phyloP scores from a whole-genome alignment of 2,888 invertebrate genomes.

The Anoplius nigerrimus region DNA sequence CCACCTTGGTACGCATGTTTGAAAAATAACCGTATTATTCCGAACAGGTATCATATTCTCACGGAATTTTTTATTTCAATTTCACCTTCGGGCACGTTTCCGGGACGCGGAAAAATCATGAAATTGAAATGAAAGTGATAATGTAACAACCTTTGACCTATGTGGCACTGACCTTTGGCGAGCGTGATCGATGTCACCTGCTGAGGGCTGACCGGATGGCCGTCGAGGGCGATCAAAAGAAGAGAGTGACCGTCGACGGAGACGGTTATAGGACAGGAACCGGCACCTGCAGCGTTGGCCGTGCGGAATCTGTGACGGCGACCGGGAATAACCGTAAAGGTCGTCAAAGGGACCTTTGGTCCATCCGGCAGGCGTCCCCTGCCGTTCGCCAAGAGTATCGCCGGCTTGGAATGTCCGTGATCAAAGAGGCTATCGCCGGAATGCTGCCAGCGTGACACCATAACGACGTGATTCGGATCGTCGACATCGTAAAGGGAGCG shows the following conservation, averaged over 20 bases:
- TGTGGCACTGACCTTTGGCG: constrained; percentile 77
- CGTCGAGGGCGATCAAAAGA: constrained; percentile 84
- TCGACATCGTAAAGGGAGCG: constrained; percentile 83
- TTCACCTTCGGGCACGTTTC: background rate
- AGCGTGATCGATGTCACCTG: constrained; percentile 78
- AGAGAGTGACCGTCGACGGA: constrained; percentile 80
- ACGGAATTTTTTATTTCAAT: background rate
- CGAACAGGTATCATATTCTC: background rate
- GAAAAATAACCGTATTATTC: too few relatives aligned
- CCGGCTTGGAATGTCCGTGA: constrained; percentile 76
- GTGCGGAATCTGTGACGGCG: constrained; percentile 82
- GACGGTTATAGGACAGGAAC: constrained; percentile 82
- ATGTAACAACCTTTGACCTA: too few relatives aligned
- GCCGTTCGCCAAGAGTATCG: constrained; percentile 81
- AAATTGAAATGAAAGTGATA: background rate
- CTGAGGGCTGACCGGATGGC: constrained; percentile 80
- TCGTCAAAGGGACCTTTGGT: constrained; percentile 67
- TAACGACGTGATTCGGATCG: constrained; percentile 81
- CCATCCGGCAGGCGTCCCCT: constrained; percentile 76
- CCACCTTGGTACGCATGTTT: too few relatives aligned
- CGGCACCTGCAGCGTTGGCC: constrained; percentile 81
- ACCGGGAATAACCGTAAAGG: constrained; percentile 78
- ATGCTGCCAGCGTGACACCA: constrained; percentile 84
- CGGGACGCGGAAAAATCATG: too few relatives aligned
- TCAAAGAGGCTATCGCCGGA: constrained; percentile 67